Percentiles rank a stretch among this genome's conserved stretches.
Evolutionary conservation across 2,888 invertebrate genomes (phyloP).

Genomic region (Drosophila meridionalis): DNA sequence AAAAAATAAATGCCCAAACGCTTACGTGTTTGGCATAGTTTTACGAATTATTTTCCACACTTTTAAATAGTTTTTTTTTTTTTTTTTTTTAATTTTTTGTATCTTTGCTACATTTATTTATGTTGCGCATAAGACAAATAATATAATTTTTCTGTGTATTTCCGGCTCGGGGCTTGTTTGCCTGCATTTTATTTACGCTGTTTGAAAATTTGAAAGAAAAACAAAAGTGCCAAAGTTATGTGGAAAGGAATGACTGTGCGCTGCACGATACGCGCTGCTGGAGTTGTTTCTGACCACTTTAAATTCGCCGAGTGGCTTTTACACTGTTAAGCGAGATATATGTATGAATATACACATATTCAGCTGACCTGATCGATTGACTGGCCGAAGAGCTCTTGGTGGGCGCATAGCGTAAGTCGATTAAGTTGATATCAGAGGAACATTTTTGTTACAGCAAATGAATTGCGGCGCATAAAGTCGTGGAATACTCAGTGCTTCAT

Average conservation of each 20-base stretch:
- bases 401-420: neutral
- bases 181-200: slow-evolving; percentile 44
- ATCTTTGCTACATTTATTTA: slow-evolving; percentile 50
- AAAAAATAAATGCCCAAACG: slow-evolving; percentile 3
- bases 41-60: slow-evolving; percentile 45
- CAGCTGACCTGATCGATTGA: neutral
- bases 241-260: slow-evolving; percentile 30
- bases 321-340: neutral
- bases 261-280: slow-evolving; percentile 25
- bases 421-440: neutral
- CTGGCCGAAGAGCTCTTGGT: neutral
- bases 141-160: slow-evolving; percentile 42
- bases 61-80: slow-evolving; percentile 1
- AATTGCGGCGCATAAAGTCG: neutral
- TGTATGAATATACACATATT: neutral
- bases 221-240: slow-evolving; percentile 17
- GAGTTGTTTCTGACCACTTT: slow-evolving; percentile 28
- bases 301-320: slow-evolving; percentile 10
- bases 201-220: slow-evolving; percentile 27
- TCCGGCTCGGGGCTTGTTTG: slow-evolving; percentile 46
- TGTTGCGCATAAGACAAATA: slow-evolving; percentile 49
- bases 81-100: neutral
- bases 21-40: slow-evolving; percentile 23
- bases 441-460: no score
- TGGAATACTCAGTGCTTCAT: neutral